A percentile compares a stretch with the other conserved stretches of the same genome.
These are phyloP conservation scores for Darevskia mixta DNA, from an alignment of 2,797 vertebrate genomes.

Conservation along the genomic window DNA sequence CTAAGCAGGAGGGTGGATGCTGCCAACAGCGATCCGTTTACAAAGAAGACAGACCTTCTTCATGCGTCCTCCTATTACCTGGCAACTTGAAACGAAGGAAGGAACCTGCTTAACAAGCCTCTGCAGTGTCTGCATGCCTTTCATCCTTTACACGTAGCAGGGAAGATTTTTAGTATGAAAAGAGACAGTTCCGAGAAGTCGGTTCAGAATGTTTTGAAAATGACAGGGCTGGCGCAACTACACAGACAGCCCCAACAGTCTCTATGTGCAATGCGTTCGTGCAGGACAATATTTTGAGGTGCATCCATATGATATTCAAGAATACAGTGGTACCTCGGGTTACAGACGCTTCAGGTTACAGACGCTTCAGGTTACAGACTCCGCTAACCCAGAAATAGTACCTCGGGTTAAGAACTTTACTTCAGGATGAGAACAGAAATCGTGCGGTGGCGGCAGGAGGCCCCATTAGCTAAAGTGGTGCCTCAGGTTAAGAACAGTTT, in stretches of 20 bases:
- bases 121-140: background rate
- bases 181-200: background rate
- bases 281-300: background rate
- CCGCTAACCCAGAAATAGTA: no score
- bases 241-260: background rate
- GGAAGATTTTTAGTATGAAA: background rate
- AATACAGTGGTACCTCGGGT: no score
- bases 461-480: no score
- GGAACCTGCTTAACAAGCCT: background rate
- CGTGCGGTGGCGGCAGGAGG: no score
- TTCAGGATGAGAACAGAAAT: no score
- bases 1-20: slow-evolving; percentile 2
- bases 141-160: fast-evolving
- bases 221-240: background rate
- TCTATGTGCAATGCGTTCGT: no score
- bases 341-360: no score
- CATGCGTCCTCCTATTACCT: slow-evolving; percentile 18
- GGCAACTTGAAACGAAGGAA: background rate
- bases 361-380: no score
- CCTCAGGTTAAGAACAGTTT: no score
- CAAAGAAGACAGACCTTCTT: background rate
- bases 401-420: no score
- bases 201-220: background rate
- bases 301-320: no score
- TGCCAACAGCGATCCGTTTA: slow-evolving; percentile 32